These are phyloP conservation scores for Adelosebastes latens DNA, from an alignment of 2,797 vertebrate genomes.

Conservation along the genomic window DNA sequence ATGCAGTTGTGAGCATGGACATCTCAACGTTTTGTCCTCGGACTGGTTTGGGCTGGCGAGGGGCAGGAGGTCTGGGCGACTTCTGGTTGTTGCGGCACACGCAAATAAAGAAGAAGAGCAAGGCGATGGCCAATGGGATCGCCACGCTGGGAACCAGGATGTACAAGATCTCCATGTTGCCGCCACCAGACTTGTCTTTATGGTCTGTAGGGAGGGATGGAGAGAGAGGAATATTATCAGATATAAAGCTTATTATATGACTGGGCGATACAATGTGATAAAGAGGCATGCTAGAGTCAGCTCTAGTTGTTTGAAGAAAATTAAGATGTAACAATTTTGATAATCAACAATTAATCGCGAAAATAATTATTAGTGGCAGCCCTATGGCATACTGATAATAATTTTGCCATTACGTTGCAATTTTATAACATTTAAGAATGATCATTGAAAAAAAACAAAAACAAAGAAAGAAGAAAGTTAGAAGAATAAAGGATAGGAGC, in stretches of 20 bases:
- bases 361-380: not conserved
- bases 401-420: not conserved
- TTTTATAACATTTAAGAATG: not conserved
- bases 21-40: conserved; percentile 98
- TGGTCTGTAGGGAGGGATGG: conserved; percentile 80
- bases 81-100: conserved; percentile 99
- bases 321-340: not conserved
- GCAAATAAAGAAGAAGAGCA: conserved; percentile 98
- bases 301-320: not conserved
- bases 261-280: not conserved
- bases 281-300: not conserved
- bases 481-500: not conserved
- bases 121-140: conserved; percentile 93
- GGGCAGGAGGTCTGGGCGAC: conserved; percentile 86
- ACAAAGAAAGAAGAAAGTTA: not conserved
- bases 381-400: not conserved
- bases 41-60: conserved; percentile 93
- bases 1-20: conserved; percentile 94
- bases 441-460: not conserved
- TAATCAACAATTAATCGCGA: not conserved
- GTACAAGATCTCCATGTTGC: conserved; percentile 95
- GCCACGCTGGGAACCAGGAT: conserved; percentile 97
- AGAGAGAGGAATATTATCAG: not conserved
- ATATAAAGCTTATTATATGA: not conserved
- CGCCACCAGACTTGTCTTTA: conserved; percentile 87